Base-by-base conservation (phyloP, 2,888 invertebrate species). In the Lissocephala sabroskyi region DNA sequence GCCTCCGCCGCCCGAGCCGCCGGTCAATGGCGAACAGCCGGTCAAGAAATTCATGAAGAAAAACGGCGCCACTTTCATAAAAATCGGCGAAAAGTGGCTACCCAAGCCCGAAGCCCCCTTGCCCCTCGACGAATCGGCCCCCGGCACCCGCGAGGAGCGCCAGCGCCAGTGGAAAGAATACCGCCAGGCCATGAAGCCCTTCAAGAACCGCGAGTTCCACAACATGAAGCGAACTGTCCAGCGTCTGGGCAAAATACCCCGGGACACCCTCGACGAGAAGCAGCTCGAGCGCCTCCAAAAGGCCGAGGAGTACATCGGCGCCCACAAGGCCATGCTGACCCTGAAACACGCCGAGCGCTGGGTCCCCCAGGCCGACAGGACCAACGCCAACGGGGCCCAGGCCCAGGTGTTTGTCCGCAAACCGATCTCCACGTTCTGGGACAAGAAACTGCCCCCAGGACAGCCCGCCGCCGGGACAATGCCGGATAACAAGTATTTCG, bases 181-280 rank as follows among this genome's bases (percentile, higher is more conserved):
- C 37, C 64, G 81, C 0, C 63, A 75, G 29, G 76, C 79, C 1
- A 79, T 81, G 79, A 80, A 81, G 14, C 80, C 80, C 0, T 81
- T 79, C 35, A 81, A 81, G 40, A 79, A 80, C 59, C 76, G 79
- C 1, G 79, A 81, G 30, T 81, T 80, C 23, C 63, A 66, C 9
- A 80, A 80, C 44, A 67, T 66, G 40, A 79, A 77, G 43, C 75
- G 81, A 3, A 67, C 66, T 0, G 75, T 80, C 9, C 81, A 81
- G 36, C 77, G 80, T 0, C 41, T 81, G 5, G 66, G 79, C 16
- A 80, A 80, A 41, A 41, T 68, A 26, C 56, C 62, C 7, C 51
- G 58, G 0, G 61, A 61, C 2, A 52, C 74, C n/a, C 46, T 81
- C 1, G 73, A 81, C 6, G 80, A 81, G 45, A 61, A 58, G 16